Evolutionary conservation across 2,888 invertebrate genomes (phyloP), one percentile per base, ranked within the genome.

Genomic region (Nycteola revayana): DNA sequence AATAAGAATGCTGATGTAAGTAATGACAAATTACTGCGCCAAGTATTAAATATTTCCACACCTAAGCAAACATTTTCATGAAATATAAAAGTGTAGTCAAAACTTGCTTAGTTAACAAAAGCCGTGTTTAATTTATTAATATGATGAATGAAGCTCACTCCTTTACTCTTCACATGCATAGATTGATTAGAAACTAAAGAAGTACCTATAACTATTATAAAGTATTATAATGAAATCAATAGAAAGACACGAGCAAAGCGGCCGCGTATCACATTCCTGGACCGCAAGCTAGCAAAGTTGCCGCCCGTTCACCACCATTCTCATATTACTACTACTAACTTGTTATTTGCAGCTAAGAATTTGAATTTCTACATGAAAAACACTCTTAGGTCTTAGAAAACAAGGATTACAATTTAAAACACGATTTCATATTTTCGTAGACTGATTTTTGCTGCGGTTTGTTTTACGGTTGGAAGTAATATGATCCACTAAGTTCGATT

Each of bases 201-300:
- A 5, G 14, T 14, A 14, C 14, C n/a, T n/a, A n/a, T n/a, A n/a
- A n/a, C n/a, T n/a, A n/a, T n/a, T 26, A 30, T 30, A 39, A 38
- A 47, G 28, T 25, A 28, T 38, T 42, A 47, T 40, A 50, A 43
- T 54, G 36, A 48, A 60, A 64, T 59, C 56, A 52, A 63, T 68
- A 62, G 66, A 70, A 63, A 68, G 63, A 66, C 37, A 32, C 39
- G 33, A 51, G 58, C 44, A 60, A 61, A 50, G 49, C 55, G 47
- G 60, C 40, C 51, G 36, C 42, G 51, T 76, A 74, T 74, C 73
- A 59, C 49, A 68, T 73, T 65, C 52, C 63, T 42, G 61, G 58
- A 75, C 77, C 76, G 65, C 78, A 75, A 67, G 65, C 62, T 62
- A 54, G 62, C 57, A 59, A 57, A 61, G 59, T 62, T 62, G 65